Evolutionary conservation across 1,140 invertebrate genomes (phyloP).

Genomic region (Vollenhovia emeryi): DNA sequence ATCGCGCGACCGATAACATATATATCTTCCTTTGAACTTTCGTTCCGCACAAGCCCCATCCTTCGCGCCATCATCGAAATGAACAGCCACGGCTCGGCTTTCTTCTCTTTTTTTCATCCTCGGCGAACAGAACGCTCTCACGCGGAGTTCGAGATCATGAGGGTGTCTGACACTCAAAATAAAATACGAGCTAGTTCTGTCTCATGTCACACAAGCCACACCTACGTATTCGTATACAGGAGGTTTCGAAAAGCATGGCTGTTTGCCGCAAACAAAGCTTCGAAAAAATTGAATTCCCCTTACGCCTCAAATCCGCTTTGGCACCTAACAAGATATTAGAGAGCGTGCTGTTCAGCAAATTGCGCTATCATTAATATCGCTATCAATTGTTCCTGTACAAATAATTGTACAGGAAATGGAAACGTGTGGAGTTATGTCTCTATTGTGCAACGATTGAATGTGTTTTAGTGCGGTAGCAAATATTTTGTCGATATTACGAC

Average conservation of each 20-base stretch:
- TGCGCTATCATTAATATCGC: not conserved
- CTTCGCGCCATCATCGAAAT: constrained; percentile 61
- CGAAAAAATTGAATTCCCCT: not conserved
- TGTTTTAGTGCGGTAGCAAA: not conserved
- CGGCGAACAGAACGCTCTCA: constrained; percentile 66
- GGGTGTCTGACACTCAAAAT: constrained; percentile 70
- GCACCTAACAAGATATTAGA: not conserved
- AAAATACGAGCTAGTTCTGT: constrained; percentile 78
- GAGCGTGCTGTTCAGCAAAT: not conserved
- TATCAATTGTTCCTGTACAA: too few relatives aligned
- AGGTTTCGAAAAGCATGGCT: constrained; percentile 30
- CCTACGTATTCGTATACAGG: constrained; percentile 65
- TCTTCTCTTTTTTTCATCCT: constrained; percentile 33
- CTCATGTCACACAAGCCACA: constrained; percentile 74
- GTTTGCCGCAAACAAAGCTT: not conserved
- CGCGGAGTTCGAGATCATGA: constrained; percentile 70
- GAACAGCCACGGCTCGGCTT: constrained; percentile 43
- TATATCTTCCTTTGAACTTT: constrained; percentile 39
- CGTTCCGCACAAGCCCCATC: constrained; percentile 46
- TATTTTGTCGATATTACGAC: not conserved
- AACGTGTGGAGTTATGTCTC: not conserved
- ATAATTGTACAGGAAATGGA: not conserved
- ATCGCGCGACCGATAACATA: constrained; percentile 3
- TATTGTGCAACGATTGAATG: not conserved
- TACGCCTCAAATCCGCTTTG: not conserved